phyloP scores from a whole-genome alignment of 2,888 invertebrate genomes.

The Timema podura region DNA sequence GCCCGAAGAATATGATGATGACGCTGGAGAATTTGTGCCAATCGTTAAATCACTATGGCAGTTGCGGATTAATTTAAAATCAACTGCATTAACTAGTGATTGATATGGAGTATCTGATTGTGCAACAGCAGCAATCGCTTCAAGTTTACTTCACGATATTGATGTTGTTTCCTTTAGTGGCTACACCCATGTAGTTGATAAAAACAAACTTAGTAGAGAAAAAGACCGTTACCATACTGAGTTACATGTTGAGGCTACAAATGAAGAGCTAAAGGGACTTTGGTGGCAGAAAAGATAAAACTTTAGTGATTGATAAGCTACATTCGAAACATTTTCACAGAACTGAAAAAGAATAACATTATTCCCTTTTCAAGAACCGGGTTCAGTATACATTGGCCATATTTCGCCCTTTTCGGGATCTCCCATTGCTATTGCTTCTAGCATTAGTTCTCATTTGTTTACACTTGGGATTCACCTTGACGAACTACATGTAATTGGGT shows the following conservation, averaged over 20 bases:
- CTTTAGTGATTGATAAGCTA: background rate
- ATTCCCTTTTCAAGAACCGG: slow-evolving; percentile 3
- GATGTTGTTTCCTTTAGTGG: too few relatives aligned
- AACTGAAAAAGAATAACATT: too few relatives aligned
- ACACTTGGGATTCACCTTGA: slow-evolving; percentile 19
- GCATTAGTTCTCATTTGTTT: too few relatives aligned
- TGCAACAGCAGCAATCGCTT: too few relatives aligned
- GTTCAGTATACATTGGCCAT: background rate
- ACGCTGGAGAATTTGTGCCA: background rate
- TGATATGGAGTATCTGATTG: too few relatives aligned
- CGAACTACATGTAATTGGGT: slow-evolving; percentile 25
- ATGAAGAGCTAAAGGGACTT: background rate
- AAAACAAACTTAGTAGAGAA: background rate
- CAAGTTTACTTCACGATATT: too few relatives aligned
- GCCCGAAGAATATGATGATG: background rate
- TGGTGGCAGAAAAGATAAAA: background rate
- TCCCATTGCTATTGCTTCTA: slow-evolving; percentile 5
- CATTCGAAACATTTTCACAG: background rate
- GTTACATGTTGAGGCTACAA: background rate
- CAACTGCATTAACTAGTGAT: background rate
- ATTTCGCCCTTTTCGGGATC: slow-evolving; percentile 9
- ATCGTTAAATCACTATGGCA: background rate
- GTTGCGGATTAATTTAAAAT: background rate
- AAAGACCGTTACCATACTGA: background rate
- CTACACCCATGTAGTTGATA: too few relatives aligned